phyloP scores from a whole-genome alignment of 2,113 vertebrate genomes.

The Cyanocitta stelleri region DNA sequence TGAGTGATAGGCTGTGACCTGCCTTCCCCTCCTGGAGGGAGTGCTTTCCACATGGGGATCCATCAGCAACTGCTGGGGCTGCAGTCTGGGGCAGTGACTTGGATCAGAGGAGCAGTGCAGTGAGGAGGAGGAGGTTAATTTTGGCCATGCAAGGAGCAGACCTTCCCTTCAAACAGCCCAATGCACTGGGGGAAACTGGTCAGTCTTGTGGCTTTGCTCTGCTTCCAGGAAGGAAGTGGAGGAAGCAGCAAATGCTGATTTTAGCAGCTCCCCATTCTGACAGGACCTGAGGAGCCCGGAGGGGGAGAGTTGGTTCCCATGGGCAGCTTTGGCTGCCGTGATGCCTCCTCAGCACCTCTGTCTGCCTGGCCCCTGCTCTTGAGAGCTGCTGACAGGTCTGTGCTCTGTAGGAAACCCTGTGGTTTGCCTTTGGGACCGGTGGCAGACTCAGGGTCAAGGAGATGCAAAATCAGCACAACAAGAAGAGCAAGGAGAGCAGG shows the following conservation, averaged over 20 bases:
- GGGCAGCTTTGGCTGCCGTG: neutral
- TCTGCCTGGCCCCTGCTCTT: neutral
- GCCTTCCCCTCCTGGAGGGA: neutral
- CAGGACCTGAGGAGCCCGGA: neutral
- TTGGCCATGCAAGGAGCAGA: neutral
- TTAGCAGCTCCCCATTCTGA: neutral
- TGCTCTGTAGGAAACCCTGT: neutral
- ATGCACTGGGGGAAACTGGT: neutral
- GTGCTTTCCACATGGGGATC: neutral
- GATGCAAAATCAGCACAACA: constrained; percentile 51
- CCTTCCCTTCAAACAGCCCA: neutral
- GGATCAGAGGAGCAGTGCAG: neutral
- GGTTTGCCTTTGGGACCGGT: constrained; percentile 10
- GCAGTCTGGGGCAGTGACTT: neutral
- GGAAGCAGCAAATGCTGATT: neutral
- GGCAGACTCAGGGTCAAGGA: constrained; percentile 29
- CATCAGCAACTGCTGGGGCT: neutral
- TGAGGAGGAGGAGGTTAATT: neutral
- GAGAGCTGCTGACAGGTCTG: constrained; percentile 43
- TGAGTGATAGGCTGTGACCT: constrained; percentile 37
- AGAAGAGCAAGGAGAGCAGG: neutral
- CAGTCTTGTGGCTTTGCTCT: neutral
- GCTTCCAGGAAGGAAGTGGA: neutral
- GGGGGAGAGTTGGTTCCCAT: neutral
- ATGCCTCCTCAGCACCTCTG: constrained; percentile 27